phyloP scores from a whole-genome alignment of 2,113 vertebrate genomes.

The Tetraodon nigroviridis region DNA sequence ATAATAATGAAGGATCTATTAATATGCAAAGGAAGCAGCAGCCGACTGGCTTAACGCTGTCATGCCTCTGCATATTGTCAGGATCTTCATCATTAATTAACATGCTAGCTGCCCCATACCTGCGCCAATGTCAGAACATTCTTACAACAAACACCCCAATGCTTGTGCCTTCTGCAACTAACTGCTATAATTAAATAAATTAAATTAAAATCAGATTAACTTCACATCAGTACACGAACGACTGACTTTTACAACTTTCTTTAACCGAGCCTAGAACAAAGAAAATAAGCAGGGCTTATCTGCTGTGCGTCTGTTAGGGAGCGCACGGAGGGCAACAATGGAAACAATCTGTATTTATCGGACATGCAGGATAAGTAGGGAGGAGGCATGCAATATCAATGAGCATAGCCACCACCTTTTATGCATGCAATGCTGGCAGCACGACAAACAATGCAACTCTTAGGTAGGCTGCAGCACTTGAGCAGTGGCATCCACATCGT shows the following conservation, averaged over 20 bases:
- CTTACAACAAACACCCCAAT: conserved; percentile 77
- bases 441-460: conserved; percentile 41
- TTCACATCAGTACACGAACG: conserved; percentile 72
- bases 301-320: conserved; percentile 37
- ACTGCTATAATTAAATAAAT: conserved; percentile 79
- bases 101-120: conserved; percentile 83
- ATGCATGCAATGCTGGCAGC: conserved; percentile 57
- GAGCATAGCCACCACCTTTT: conserved; percentile 55
- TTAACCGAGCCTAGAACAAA: conserved; percentile 29
- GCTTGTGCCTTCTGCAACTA: conserved; percentile 74
- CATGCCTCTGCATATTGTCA: conserved; percentile 84
- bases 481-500: conserved; percentile 63
- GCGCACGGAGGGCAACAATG: conserved; percentile 45
- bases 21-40: conserved; percentile 84
- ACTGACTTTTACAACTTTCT: conserved; percentile 63
- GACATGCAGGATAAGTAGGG: conserved; percentile 33
- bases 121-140: conserved; percentile 83
- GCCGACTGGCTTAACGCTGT: conserved; percentile 83
- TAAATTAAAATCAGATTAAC: conserved; percentile 83
- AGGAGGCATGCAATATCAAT: conserved; percentile 52
- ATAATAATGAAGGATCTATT: conserved; percentile 87
- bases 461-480: conserved; percentile 58
- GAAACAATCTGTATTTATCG: conserved; percentile 63
- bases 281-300: conserved; percentile 55
- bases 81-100: conserved; percentile 87